Evolutionary conservation across 2,797 vertebrate genomes (phyloP).

Genomic region (Anguilla pacifica): DNA sequence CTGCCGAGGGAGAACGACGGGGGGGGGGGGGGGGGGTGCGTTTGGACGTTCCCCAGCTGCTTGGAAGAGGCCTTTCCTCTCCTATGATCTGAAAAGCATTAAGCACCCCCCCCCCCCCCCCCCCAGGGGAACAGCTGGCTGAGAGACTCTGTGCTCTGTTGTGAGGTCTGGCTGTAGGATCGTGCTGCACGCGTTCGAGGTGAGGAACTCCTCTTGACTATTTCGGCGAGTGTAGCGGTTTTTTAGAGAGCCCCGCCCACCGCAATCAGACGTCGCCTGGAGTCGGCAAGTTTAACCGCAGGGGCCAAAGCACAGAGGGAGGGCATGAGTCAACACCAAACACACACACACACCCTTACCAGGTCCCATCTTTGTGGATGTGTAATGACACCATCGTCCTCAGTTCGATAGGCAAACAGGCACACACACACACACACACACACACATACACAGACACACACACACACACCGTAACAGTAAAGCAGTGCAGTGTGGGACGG

Average conservation of each 20-base stretch:
- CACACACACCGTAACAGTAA: constrained; percentile 38
- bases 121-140: constrained; percentile 38
- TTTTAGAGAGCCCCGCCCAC: neutral
- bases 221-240: no score
- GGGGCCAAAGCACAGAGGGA: constrained; percentile 46
- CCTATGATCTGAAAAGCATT: constrained; percentile 59
- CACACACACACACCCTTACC: neutral
- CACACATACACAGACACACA: no score
- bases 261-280: neutral
- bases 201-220: neutral
- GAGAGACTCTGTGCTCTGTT: neutral
- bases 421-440: no score
- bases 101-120: no score
- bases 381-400: no score
- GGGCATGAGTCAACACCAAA: constrained; percentile 53
- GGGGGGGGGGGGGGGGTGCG: neutral
- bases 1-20: constrained; percentile 50
- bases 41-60: constrained; percentile 72
- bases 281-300: constrained; percentile 39
- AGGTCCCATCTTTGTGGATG: no score
- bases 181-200: neutral
- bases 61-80: constrained; percentile 42
- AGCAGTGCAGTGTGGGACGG: constrained; percentile 47
- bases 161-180: neutral
- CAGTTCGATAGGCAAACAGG: no score